phyloP scores from a whole-genome alignment of 2,797 vertebrate species.

The Tachyglossus aculeatus region DNA sequence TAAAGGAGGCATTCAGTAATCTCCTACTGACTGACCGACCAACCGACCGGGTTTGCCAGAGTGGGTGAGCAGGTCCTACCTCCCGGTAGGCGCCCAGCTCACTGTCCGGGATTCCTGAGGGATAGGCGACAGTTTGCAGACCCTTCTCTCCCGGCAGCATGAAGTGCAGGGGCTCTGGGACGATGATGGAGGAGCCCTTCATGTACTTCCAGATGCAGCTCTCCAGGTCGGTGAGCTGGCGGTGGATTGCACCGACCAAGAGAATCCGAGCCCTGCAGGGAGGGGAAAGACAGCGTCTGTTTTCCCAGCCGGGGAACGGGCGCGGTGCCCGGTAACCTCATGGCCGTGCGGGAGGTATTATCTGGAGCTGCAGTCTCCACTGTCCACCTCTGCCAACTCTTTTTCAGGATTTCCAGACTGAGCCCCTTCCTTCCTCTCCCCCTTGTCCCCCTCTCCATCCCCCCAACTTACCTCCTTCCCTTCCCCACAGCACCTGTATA shows the following conservation, averaged over 20 bases:
- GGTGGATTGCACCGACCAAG: constrained; percentile 81
- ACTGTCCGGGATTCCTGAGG: constrained; percentile 84
- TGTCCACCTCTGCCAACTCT: too few species aligned
- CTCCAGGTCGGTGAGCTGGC: constrained; percentile 90
- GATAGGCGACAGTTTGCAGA: constrained; percentile 86
- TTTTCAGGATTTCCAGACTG: too few species aligned
- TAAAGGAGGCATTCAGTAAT: too few species aligned
- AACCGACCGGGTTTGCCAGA: not conserved
- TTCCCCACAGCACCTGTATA: too few species aligned
- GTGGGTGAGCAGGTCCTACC: constrained; percentile 66
- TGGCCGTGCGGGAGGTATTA: too few species aligned
- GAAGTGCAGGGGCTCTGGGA: constrained; percentile 92
- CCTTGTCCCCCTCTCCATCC: too few species aligned
- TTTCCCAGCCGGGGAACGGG: too few species aligned
- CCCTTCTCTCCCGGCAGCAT: constrained; percentile 81
- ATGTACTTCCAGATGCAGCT: constrained; percentile 82
- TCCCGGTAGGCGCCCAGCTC: constrained; percentile 83
- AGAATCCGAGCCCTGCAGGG: constrained; percentile 78
- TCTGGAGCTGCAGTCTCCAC: too few species aligned
- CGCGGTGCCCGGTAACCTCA: too few species aligned
- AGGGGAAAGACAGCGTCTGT: not conserved
- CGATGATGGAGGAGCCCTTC: constrained; percentile 82
- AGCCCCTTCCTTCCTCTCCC: too few species aligned
- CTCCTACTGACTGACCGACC: too few species aligned
- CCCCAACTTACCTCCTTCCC: too few species aligned